Conservation (phyloP, 2,888 invertebrate species). For the Acleris cristana region DNA sequence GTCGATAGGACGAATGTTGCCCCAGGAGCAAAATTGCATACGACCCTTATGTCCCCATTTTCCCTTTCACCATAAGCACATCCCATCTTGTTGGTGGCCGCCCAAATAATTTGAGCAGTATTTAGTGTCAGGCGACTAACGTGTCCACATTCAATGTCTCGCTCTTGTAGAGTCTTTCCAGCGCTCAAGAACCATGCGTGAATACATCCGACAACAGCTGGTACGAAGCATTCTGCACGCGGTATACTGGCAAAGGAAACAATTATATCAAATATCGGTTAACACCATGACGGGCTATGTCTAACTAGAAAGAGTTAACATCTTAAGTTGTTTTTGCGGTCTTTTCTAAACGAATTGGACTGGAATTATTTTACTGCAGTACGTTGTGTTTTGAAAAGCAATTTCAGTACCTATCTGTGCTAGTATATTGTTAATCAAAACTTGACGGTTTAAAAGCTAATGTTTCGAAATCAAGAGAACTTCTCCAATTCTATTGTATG, state of each 20-base stretch:
- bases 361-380: no score
- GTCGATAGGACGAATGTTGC: slow-evolving; percentile 64
- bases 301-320: no score
- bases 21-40: slow-evolving; percentile 74
- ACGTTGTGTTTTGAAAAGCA: no score
- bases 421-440: no score
- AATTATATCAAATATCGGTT: background rate
- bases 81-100: slow-evolving; percentile 69
- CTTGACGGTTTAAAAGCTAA: no score
- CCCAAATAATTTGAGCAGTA: slow-evolving; percentile 72
- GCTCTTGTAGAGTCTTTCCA: slow-evolving; percentile 52
- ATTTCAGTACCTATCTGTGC: no score
- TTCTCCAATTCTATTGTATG: no score
- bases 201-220: slow-evolving; percentile 68
- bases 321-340: no score
- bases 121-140: slow-evolving; percentile 57
- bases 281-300: no score
- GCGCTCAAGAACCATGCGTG: slow-evolving; percentile 71
- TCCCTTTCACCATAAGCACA: slow-evolving; percentile 63
- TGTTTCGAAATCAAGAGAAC: no score
- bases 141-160: slow-evolving; percentile 68
- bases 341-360: no score
- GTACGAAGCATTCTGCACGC: slow-evolving; percentile 64
- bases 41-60: slow-evolving; percentile 65
- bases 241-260: slow-evolving; percentile 59